Percentiles rank a stretch among this genome's conserved stretches.
These are phyloP conservation scores for Silurus aristotelis DNA, from an alignment of 2,797 vertebrate species.

Conservation along the genomic window DNA sequence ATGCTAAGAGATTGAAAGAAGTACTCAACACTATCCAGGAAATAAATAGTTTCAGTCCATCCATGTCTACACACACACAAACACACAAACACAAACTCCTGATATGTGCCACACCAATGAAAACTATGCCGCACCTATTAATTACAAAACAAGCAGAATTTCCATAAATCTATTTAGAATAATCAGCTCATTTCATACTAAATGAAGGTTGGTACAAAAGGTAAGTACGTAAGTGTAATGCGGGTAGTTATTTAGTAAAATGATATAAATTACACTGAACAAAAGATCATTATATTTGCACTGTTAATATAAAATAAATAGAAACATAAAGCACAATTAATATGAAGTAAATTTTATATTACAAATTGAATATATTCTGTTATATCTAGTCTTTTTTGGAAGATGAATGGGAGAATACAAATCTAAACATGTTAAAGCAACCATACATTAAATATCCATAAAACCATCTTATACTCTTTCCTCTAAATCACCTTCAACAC, in stretches of 20 bases:
- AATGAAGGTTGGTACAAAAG: neutral
- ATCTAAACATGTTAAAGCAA: neutral
- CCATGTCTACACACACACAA: neutral
- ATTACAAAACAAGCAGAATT: neutral
- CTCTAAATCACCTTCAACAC: slow-evolving; percentile 35
- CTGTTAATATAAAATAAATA: no score
- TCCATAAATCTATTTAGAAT: neutral
- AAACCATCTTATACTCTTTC: neutral
- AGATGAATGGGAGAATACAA: neutral
- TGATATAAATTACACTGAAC: neutral
- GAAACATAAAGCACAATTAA: no score
- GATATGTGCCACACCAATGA: slow-evolving; percentile 7
- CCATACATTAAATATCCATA: neutral
- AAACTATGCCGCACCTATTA: neutral
- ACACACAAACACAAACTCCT: neutral
- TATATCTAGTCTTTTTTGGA: neutral
- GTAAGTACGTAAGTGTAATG: neutral
- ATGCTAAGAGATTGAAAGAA: neutral
- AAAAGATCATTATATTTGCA: neutral
- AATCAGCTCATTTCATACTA: neutral
- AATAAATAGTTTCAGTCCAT: neutral
- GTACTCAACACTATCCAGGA: neutral
- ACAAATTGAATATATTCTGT: neutral
- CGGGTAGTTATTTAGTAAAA: neutral
- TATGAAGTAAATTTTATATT: neutral